Base-by-base conservation (phyloP, 2,888 invertebrate genomes). In the Folsomia manolachei region DNA sequence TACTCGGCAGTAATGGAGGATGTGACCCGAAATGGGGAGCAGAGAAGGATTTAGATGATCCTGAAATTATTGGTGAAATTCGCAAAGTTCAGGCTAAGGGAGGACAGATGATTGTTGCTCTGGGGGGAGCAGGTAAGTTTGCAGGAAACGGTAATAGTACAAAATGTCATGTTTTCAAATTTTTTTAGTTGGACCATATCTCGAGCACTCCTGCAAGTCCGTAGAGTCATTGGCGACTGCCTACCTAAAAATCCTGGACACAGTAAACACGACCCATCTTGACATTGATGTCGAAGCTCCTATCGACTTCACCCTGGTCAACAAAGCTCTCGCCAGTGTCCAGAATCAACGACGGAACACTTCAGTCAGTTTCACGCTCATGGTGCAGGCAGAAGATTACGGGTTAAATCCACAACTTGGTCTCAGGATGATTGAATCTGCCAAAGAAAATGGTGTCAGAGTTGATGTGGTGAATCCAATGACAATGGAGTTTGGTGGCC, bases 21-120 rank as follows among this genome's bases (percentile, higher is more conserved):
- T 80, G 76, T 63, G 75, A 75, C 23, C 80, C 80, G 1, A 76
- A 71, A 56, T 80, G 80, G 80, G 80, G 78, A n/a, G 80, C 73
- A 4, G 72, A 74, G 24, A 69, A 71, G 1, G 71, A 72, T 51
- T 60, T 80, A 14, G 74, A 80, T 63, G 78, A 77, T 27, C 75
- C 78, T 1, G 51, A 52, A 24, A 75, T 80, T 18, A 68, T 80
- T 18, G 60, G 72, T 14, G 74, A 72, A 68, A 78, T 80, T 23
- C 70, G 74, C 11, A 63, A 62, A 23, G 72, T 80, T 1, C 78
- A 79, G 60, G 71, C 64, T 0, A 67, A 70, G 63, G 80, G 80
- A 4, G 80, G 80, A 9, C 71, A 80, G 74, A 70, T 80, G 67
- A 79, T 80, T 51, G 56, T 80, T 2, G 80, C 80, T 18, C 65